Conservation (phyloP, 2,113 vertebrate genomes). For the Paramormyrops kingsleyae region DNA sequence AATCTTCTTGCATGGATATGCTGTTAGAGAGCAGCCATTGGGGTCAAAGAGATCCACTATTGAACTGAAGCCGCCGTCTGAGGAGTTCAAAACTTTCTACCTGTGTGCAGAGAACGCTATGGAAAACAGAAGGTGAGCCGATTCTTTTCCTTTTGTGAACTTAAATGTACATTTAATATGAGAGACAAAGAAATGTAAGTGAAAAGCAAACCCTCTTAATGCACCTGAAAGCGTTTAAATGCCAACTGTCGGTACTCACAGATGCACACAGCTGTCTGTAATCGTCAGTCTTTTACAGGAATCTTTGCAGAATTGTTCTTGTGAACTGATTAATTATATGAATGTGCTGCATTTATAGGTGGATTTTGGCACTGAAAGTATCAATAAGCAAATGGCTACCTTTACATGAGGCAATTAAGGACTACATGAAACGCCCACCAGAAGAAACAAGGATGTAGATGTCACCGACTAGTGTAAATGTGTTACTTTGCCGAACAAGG, state of each 20-base stretch:
- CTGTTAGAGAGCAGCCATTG: constrained; percentile 69
- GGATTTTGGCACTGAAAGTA: constrained; percentile 73
- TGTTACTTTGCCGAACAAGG: constrained; percentile 52
- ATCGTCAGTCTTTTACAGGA: neutral
- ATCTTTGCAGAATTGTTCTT: neutral
- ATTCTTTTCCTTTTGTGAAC: neutral
- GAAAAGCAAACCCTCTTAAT: neutral
- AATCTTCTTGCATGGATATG: constrained; percentile 83
- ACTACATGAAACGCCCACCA: constrained; percentile 69
- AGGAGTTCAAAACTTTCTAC: constrained; percentile 85
- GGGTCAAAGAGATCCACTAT: constrained; percentile 74
- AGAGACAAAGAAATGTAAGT: neutral
- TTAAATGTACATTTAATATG: neutral
- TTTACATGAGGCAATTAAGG: constrained; percentile 74
- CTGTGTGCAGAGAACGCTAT: constrained; percentile 75
- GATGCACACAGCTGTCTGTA: neutral
- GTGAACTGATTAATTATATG: constrained; percentile 4
- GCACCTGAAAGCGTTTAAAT: neutral
- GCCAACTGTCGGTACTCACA: neutral
- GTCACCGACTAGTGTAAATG: neutral
- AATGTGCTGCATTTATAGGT: constrained; percentile 54
- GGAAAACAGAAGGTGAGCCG: constrained; percentile 76
- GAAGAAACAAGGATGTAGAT: constrained; percentile 77
- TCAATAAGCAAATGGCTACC: constrained; percentile 84
- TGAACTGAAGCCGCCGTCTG: constrained; percentile 77